These are phyloP conservation scores for Squalus acanthias DNA, from an alignment of 2,797 vertebrate genomes.

Conservation along the genomic window DNA sequence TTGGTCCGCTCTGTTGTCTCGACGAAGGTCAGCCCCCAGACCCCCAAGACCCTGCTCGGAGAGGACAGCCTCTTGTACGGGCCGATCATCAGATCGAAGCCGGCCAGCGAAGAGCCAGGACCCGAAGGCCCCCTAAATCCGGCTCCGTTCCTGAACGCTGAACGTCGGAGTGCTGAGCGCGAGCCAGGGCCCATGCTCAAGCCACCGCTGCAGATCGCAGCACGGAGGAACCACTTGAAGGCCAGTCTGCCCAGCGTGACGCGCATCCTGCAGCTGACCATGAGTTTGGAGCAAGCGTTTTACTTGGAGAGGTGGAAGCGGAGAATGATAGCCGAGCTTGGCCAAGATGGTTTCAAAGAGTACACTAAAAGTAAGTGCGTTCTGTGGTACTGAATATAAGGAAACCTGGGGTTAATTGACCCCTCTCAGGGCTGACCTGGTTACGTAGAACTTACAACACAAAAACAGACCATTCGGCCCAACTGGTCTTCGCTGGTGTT, in stretches of 20 bases:
- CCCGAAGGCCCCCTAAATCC: slow-evolving; percentile 53
- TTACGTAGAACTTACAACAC: background rate
- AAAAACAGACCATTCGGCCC: background rate
- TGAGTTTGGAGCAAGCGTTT: slow-evolving; percentile 74
- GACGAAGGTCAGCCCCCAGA: slow-evolving; percentile 60
- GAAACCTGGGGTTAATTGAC: background rate
- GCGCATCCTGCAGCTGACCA: slow-evolving; percentile 78
- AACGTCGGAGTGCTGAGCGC: slow-evolving; percentile 46
- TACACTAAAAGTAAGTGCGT: slow-evolving; percentile 73
- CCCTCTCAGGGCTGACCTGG: background rate
- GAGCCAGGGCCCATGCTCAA: slow-evolving; percentile 45
- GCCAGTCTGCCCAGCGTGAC: slow-evolving; percentile 74
- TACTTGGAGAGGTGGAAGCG: slow-evolving; percentile 84
- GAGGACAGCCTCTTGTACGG: slow-evolving; percentile 75
- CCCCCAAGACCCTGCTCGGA: slow-evolving; percentile 64
- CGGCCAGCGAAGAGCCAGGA: slow-evolving; percentile 42
- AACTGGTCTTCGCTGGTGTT: background rate
- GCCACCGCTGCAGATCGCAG: slow-evolving; percentile 59
- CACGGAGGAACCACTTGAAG: slow-evolving; percentile 51
- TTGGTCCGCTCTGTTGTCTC: slow-evolving; percentile 73
- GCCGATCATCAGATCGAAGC: slow-evolving; percentile 60
- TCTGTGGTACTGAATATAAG: background rate
- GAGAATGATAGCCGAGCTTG: slow-evolving; percentile 77
- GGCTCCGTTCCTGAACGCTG: slow-evolving; percentile 63
- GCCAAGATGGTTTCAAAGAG: slow-evolving; percentile 79